Percentiles rank a stretch among this genome's conserved stretches.
phyloP scores from a whole-genome alignment of 2,797 vertebrate genomes.

The Champsocephalus gunnari region DNA sequence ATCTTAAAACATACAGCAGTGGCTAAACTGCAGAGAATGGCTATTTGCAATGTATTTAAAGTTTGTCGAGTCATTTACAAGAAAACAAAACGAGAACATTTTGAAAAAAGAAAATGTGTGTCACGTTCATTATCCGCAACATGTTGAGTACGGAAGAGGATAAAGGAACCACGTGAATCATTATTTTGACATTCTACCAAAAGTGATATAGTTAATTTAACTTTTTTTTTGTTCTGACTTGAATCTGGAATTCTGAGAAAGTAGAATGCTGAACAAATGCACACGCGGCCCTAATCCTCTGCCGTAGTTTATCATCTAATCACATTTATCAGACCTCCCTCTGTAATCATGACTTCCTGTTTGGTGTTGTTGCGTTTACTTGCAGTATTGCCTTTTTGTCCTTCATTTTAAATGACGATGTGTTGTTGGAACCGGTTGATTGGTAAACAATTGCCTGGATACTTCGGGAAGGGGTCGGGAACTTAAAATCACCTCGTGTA shows the following conservation, averaged over 20 bases:
- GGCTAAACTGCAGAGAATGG: no score
- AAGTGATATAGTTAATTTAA: no score
- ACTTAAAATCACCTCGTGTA: slow-evolving; percentile 1
- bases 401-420: slow-evolving; percentile 18
- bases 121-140: background rate
- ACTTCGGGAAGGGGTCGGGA: background rate
- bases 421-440: slow-evolving; percentile 8
- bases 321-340: background rate
- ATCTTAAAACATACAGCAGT: background rate
- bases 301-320: background rate
- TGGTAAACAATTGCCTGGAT: background rate
- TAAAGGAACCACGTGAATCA: no score
- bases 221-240: no score
- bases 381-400: slow-evolving; percentile 71
- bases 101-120: background rate
- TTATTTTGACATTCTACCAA: no score
- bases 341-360: slow-evolving; percentile 4
- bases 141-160: no score
- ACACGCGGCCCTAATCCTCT: no score
- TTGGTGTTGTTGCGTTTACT: slow-evolving; percentile 49
- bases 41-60: background rate
- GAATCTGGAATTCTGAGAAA: no score
- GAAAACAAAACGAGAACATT: background rate
- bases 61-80: background rate
- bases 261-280: no score